phyloP scores from a whole-genome alignment of 2,888 invertebrate species.

The Calameuta filiformis region DNA sequence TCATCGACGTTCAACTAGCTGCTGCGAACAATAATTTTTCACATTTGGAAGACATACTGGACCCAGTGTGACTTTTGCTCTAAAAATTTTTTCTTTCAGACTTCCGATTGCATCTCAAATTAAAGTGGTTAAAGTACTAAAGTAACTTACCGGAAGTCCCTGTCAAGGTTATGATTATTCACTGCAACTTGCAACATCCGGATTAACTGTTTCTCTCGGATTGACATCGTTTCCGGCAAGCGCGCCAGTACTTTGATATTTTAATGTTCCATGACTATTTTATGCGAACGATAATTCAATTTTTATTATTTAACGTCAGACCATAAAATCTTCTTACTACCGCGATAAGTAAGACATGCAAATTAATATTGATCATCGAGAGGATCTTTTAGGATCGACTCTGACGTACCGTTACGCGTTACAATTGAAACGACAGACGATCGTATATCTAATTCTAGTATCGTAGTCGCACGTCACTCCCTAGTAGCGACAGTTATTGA shows the following conservation, averaged over 20 bases:
- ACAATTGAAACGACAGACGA: not conserved
- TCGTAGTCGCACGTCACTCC: constrained; percentile 3
- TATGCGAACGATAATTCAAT: not conserved
- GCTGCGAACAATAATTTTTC: too few relatives aligned
- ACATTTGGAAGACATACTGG: too few relatives aligned
- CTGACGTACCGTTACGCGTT: not conserved
- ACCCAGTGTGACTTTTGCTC: too few relatives aligned
- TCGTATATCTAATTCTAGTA: constrained; percentile 2
- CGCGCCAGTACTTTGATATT: not conserved
- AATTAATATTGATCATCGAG: not conserved
- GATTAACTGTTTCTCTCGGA: not conserved
- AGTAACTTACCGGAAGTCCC: not conserved
- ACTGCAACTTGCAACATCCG: not conserved
- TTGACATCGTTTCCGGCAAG: not conserved
- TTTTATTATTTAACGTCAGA: not conserved
- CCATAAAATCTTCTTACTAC: not conserved
- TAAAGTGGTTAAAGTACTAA: not conserved
- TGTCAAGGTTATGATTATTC: not conserved
- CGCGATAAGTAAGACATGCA: not conserved
- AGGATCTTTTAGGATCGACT: not conserved
- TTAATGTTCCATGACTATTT: not conserved
- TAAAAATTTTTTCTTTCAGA: too few relatives aligned
- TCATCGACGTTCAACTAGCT: too few relatives aligned
- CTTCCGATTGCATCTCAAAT: too few relatives aligned
- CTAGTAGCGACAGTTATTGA: not conserved